Percentiles rank a stretch among this genome's conserved stretches.
Conservation (phyloP, 2,888 invertebrate species). For the Pseudanteris insignis region DNA sequence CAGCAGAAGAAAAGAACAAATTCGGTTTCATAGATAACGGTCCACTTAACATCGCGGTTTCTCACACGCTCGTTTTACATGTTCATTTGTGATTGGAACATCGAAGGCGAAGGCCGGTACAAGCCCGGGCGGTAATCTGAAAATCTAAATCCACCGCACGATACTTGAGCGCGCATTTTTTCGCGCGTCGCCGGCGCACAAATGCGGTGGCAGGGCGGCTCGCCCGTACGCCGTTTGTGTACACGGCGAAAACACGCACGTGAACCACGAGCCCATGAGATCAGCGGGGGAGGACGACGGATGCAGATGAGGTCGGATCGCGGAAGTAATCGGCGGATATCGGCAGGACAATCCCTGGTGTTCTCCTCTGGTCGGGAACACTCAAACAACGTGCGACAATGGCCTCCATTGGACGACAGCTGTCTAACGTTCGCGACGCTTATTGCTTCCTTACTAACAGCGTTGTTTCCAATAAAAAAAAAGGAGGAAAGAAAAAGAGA, state of each 20-base stretch:
- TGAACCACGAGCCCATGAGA: slow-evolving; percentile 1
- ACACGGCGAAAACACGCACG: slow-evolving; percentile 16
- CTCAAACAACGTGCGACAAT: slow-evolving; percentile 65
- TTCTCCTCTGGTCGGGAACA: slow-evolving; percentile 63
- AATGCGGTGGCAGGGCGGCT: slow-evolving; percentile 17
- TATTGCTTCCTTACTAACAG: slow-evolving; percentile 33
- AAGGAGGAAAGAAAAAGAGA: slow-evolving; percentile 23
- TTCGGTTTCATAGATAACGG: too few relatives aligned
- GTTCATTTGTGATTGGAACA: slow-evolving; percentile 30
- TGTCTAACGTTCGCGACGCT: slow-evolving; percentile 58
- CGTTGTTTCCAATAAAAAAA: slow-evolving; percentile 43
- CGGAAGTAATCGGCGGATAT: slow-evolving; percentile 63
- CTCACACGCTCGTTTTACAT: slow-evolving; percentile 12
- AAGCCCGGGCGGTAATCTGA: slow-evolving; percentile 19
- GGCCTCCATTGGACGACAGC: slow-evolving; percentile 63
- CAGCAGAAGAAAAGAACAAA: too few relatives aligned
- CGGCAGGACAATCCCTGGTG: slow-evolving; percentile 63
- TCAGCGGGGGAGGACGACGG: slow-evolving; percentile 47
- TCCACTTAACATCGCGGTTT: neutral
- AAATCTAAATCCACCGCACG: slow-evolving; percentile 31
- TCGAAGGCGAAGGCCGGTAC: slow-evolving; percentile 8
- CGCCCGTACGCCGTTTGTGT: slow-evolving; percentile 24
- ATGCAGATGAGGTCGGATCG: slow-evolving; percentile 66
- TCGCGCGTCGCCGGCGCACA: slow-evolving; percentile 28
- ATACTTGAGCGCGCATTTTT: slow-evolving; percentile 34